Evolutionary conservation across 2,888 invertebrate species (phyloP), one percentile per base, ranked within the genome.

Genomic region (Stratiomys singularior): DNA sequence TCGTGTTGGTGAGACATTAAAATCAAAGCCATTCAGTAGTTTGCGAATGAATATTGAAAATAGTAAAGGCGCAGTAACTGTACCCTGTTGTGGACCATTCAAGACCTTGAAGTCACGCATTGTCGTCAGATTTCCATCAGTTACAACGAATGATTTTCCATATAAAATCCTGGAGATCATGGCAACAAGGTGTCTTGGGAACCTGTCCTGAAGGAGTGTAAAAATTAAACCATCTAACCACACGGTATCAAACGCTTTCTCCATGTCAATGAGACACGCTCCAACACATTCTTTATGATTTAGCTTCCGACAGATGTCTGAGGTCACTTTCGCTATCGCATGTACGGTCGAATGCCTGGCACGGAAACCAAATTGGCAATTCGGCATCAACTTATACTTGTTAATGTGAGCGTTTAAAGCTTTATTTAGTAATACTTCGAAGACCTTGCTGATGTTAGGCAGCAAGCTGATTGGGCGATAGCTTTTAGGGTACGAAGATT

Each of bases 401-500:
- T 37, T 37, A 5, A 37, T 37, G 37, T 37, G 37, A 9, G 37
- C 37, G 37, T 37, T 37, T 3, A 37, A 37, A 5, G 37, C 37
- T 37, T 9, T 37, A 9, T 37, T 37, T 3, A 37, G 37, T 37
- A 37, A 5, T 9, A 37, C 78, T 80, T 83, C 83, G 25, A 81
- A 82, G 0, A 83, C 27, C 80, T 83, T 82, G 23, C 83, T 81
- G 0, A 83, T 78, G 46, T 82, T 82, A 0, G 82, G 82, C 1
- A 82, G 67, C 0, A 82, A 58, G 18, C 82, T 81, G 7, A 83
- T 82, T 1, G 82, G 82, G 13, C 82, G 56, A 7, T 81, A 82
- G 44, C 78, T 82, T 0, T 76, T 25, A 0, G 81, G 80, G 4
- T 77, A 30, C 0, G 52, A n/a, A n/a, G n/a, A 21, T 3, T 78